Evolutionary conservation across 2,888 invertebrate species (phyloP), one percentile per base, ranked within the genome.

Genomic region (Zhuqinia jingwanae): DNA sequence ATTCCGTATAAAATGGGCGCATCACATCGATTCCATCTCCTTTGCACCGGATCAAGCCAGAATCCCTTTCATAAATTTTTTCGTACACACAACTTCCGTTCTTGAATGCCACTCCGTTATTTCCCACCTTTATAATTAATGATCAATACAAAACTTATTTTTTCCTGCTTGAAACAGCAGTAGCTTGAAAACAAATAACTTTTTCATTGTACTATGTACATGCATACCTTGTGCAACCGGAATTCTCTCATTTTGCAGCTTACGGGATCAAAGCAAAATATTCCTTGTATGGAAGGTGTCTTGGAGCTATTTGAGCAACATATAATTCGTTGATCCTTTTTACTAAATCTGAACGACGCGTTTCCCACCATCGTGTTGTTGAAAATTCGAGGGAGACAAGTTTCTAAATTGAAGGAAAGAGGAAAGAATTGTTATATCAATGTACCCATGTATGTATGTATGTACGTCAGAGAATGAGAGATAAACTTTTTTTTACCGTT

Each of bases 11-110:
- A 63, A 89, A 90, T 15, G 84, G 79, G 11, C 88, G 50, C 42
- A 89, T 85, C 11, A 90, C 83, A 53, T 91, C 91, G 58, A 91
- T 88, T 42, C 90, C 91, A 80, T 91, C 90, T 42, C 91, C 91
- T 56, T 85, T 88, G 53, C 91, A 91, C 11, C 91, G 78, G 3
- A 90, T 78, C 22, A 91, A 58, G 10, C 91, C 91, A 6, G 89
- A 88, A 27, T 91, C 90, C 53, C 88, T 76, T 8, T 82, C 73
- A 50, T 88, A 89, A 68, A 88, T 75, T 45, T 87, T 87, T 73
- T 88, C 87, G 22, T 76, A 87, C 1, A 83, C 81, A 47, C 89
- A 89, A 25, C 83, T 89, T 53, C 88, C 88, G 63, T 86, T 88
- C 70, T 81, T 82, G 30, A 42, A 83, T 11, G 68, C 70, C 8